phyloP scores from a whole-genome alignment of 2,888 invertebrate genomes.

The Amphiduros pacificus region DNA sequence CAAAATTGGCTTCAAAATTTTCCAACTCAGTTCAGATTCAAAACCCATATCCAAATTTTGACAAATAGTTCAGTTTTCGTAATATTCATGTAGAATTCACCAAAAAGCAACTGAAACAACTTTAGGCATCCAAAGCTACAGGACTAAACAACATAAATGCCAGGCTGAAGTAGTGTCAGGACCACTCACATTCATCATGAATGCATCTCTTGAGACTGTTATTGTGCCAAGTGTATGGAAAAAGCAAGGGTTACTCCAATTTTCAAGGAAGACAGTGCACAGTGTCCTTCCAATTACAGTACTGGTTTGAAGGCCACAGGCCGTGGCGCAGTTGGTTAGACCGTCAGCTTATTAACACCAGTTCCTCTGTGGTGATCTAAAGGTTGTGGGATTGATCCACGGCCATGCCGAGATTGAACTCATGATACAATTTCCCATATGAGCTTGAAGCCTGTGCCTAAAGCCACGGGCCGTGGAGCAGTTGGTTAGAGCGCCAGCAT shows the following conservation, averaged over 20 bases:
- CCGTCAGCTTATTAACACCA: no score
- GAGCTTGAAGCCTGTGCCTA: no score
- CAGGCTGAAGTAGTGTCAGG: not conserved
- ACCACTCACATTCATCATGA: not conserved
- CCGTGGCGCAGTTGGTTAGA: no score
- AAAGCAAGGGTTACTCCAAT: constrained; percentile 1
- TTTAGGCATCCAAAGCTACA: not conserved
- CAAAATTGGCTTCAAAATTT: not conserved
- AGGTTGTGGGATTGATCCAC: no score
- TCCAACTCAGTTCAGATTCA: not conserved
- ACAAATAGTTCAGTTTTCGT: not conserved
- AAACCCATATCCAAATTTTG: not conserved
- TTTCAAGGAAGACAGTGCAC: not conserved
- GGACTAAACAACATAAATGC: not conserved
- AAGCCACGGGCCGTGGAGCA: no score
- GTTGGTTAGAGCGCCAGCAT: no score
- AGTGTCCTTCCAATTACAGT: not conserved
- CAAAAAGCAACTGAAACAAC: not conserved
- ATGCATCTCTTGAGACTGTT: not conserved
- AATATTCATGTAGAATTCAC: not conserved
- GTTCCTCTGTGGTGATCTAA: no score
- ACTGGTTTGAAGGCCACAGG: no score
- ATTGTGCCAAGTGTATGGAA: not conserved
- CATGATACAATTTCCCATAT: no score
- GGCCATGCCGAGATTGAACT: no score